Conservation (phyloP, 2,888 invertebrate species). For the Tiliacea aurago region DNA sequence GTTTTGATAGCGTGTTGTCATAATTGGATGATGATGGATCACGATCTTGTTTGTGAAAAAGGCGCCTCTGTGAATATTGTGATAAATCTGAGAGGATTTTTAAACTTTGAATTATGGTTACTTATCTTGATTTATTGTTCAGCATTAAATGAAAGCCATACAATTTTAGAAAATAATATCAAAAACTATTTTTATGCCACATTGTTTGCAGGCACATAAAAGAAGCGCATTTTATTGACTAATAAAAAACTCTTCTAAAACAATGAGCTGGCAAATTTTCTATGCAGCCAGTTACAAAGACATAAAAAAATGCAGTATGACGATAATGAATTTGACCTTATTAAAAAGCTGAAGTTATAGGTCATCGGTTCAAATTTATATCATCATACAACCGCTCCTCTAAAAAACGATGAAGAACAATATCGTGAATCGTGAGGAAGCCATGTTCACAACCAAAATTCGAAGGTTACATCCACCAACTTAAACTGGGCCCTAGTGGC, state of each 20-base stretch:
- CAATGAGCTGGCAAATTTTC: slow-evolving; percentile 10
- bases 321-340: slow-evolving; percentile 18
- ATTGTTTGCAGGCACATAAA: slow-evolving; percentile 4
- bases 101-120: slow-evolving; percentile 2
- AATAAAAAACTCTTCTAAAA: slow-evolving; percentile 12
- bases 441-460: background rate
- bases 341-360: background rate
- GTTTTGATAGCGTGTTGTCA: slow-evolving; percentile 10
- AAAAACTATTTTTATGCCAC: background rate
- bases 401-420: no score
- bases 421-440: background rate
- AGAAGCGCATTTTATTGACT: slow-evolving; percentile 19
- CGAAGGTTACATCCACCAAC: background rate
- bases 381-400: background rate
- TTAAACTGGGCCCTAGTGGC: background rate
- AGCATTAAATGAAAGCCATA: slow-evolving; percentile 8
- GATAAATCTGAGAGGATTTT: background rate
- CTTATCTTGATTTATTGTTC: slow-evolving; percentile 13
- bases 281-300: slow-evolving; percentile 10
- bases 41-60: slow-evolving; percentile 14
- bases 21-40: slow-evolving; percentile 12
- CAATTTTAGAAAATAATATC: slow-evolving; percentile 7
- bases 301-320: slow-evolving; percentile 17
- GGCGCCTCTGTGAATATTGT: background rate
- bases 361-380: slow-evolving; percentile 12